A percentile compares a stretch with the other conserved stretches of the same genome.
These are phyloP conservation scores for Rambutsinella grinnellia DNA, from an alignment of 2,888 invertebrate genomes.

Conservation along the genomic window DNA sequence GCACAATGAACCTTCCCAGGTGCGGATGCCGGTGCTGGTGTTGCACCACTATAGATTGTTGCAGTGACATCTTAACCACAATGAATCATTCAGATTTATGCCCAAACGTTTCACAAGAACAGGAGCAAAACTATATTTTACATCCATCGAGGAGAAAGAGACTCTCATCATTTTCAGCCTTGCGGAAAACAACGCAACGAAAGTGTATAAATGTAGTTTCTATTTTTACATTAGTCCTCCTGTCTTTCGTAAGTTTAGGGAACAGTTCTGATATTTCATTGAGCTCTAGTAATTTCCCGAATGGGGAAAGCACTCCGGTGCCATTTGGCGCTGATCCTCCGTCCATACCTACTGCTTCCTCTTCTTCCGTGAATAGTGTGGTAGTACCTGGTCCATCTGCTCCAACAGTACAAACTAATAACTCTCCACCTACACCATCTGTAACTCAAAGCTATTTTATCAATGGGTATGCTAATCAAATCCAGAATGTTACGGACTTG, in stretches of 20 bases:
- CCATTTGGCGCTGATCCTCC: conserved; percentile 23
- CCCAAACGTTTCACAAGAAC: background rate
- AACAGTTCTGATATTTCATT: conserved; percentile 24
- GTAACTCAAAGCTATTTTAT: conserved; percentile 57
- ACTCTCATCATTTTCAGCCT: background rate
- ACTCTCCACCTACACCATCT: conserved; percentile 3
- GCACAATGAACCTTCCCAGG: conserved; percentile 48
- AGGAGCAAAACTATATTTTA: conserved; percentile 5
- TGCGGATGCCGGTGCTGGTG: conserved; percentile 18
- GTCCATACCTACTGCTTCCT: conserved; percentile 36
- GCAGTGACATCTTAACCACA: conserved; percentile 15
- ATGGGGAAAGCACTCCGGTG: conserved; percentile 34
- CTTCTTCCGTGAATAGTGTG: conserved; percentile 25
- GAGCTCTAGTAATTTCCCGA: conserved; percentile 20
- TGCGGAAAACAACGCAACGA: conserved; percentile 3
- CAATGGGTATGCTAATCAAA: conserved; percentile 59
- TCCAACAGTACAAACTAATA: conserved; percentile 22
- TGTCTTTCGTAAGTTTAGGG: conserved; percentile 27
- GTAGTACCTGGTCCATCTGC: conserved; percentile 23
- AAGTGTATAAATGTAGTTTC: conserved; percentile 24
- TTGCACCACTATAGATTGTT: conserved; percentile 14
- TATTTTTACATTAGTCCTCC: conserved; percentile 23
- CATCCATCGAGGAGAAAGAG: conserved; percentile 33
- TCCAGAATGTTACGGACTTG: conserved; percentile 57
- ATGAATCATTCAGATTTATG: background rate